phyloP scores from a whole-genome alignment of 1,140 invertebrate genomes.

The Papilio xuthus region DNA sequence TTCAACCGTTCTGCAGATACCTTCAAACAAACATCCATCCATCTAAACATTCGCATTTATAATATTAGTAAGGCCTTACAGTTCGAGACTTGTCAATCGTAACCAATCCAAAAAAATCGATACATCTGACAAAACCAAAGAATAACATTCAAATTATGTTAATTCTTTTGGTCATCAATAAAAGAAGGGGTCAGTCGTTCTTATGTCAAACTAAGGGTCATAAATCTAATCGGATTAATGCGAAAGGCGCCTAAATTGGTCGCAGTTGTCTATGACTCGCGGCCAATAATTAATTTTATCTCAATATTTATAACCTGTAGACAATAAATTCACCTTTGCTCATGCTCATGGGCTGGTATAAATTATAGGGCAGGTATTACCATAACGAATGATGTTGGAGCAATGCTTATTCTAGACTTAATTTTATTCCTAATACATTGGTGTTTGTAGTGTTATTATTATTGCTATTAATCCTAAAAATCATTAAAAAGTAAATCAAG shows the following conservation, averaged over 20 bases:
- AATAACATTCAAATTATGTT: constrained; percentile 40
- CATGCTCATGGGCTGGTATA: constrained; percentile 14
- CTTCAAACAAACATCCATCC: too few relatives aligned
- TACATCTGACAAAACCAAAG: background rate
- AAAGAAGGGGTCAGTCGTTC: constrained; percentile 24
- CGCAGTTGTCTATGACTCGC: constrained; percentile 52
- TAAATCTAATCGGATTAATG: constrained; percentile 55
- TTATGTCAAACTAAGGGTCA: constrained; percentile 5
- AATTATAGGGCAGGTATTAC: constrained; percentile 20
- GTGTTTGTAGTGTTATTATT: background rate
- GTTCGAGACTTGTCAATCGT: too few relatives aligned
- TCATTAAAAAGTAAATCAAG: too few relatives aligned
- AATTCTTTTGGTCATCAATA: constrained; percentile 41
- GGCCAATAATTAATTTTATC: constrained; percentile 52
- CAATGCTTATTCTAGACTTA: background rate
- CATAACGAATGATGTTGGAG: background rate
- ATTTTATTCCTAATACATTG: background rate
- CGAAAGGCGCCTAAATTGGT: constrained; percentile 52
- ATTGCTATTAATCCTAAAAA: too few relatives aligned
- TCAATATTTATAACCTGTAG: constrained; percentile 37
- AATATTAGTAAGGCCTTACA: too few relatives aligned
- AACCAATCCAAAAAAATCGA: background rate
- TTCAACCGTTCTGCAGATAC: too few relatives aligned
- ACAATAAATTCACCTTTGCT: constrained; percentile 32
- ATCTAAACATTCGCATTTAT: too few relatives aligned